Conservation (phyloP, 2,113 vertebrate species). For the Recurvirostra avosetta region DNA sequence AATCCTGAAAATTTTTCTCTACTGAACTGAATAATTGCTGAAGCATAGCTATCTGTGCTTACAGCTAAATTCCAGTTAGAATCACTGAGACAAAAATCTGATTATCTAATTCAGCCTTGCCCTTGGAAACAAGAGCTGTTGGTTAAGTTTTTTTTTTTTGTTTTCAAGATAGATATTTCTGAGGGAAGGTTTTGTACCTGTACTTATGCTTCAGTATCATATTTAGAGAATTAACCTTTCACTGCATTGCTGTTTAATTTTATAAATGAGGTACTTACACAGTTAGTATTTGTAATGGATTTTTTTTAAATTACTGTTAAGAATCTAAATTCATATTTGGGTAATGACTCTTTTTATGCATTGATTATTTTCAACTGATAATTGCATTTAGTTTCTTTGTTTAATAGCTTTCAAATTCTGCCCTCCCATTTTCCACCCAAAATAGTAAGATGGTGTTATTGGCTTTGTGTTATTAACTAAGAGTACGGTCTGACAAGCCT, state of each 20-base stretch:
- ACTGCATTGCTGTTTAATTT: not conserved
- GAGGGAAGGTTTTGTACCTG: not conserved
- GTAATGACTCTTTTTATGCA: not conserved
- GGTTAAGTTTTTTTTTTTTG: not conserved
- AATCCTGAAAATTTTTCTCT: slow-evolving; percentile 24
- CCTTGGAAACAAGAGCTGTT: not conserved
- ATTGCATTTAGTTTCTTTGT: not conserved
- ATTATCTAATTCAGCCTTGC: not conserved
- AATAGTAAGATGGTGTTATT: not conserved
- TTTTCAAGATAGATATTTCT: not conserved
- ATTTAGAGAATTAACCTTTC: not conserved
- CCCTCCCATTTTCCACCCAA: not conserved
- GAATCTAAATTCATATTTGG: not conserved
- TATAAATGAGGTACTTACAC: not conserved
- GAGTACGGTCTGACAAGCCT: not conserved
- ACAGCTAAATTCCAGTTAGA: slow-evolving; percentile 23
- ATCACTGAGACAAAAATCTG: not conserved
- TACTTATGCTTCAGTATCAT: not conserved
- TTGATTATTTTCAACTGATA: not conserved
- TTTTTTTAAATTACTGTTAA: not conserved
- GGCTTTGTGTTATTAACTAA: not conserved
- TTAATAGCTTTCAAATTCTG: not conserved
- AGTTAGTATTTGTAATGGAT: not conserved
- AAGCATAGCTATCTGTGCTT: slow-evolving; percentile 24
- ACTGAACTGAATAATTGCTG: slow-evolving; percentile 26